Evolutionary conservation across 2,113 vertebrate genomes (phyloP).

Genomic region (Synchiropus splendidus): DNA sequence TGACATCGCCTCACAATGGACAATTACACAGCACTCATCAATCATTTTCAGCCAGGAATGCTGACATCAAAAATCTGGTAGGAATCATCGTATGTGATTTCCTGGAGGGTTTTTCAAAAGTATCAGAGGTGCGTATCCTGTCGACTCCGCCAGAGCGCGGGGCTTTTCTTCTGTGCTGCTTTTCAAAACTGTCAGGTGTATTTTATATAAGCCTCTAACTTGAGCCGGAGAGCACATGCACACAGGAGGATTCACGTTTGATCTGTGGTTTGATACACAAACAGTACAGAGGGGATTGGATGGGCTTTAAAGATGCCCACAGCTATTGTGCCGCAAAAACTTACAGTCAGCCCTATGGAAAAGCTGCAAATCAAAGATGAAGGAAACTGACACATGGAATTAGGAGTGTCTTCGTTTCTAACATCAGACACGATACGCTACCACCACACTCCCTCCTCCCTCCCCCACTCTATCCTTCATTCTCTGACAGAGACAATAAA

Average conservation of each 20-base stretch:
- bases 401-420: conserved; percentile 8
- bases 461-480: conserved; percentile 34
- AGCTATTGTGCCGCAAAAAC: conserved; percentile 4
- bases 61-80: conserved; percentile 37
- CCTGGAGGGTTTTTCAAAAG: conserved; percentile 3
- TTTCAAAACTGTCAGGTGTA: conserved; percentile 21
- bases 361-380: conserved; percentile 23
- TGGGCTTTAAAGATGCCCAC: conserved; percentile 24
- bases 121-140: conserved; percentile 16
- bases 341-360: conserved; percentile 19
- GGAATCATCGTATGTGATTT: conserved; percentile 45
- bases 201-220: conserved; percentile 5
- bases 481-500: conserved; percentile 46
- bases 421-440: neutral
- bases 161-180: conserved; percentile 2
- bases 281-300: conserved; percentile 11
- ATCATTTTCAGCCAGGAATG: conserved; percentile 39
- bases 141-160: neutral
- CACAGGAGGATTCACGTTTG: conserved; percentile 16
- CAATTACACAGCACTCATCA: conserved; percentile 53
- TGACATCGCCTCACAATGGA: conserved; percentile 48
- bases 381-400: conserved; percentile 7
- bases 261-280: conserved; percentile 22
- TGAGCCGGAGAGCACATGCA: conserved; percentile 5
- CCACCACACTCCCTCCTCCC: conserved; percentile 12